Base-by-base conservation (phyloP, 2,888 invertebrate species). In the Tachina fera region DNA sequence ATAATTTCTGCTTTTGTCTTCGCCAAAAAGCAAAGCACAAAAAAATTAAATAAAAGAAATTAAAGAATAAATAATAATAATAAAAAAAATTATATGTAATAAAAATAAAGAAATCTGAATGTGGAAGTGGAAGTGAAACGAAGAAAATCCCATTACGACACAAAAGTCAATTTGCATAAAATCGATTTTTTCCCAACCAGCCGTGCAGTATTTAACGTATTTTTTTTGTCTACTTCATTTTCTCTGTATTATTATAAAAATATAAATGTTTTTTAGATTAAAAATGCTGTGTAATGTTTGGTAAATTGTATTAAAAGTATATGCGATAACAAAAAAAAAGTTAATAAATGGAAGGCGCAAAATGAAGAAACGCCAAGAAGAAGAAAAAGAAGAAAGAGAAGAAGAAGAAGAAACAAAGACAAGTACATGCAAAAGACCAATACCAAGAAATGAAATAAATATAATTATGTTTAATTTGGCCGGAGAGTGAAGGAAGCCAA, bases 141-240 rank as follows among this genome's bases (percentile, higher is more conserved):
- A 76, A 87, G 77, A 60, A 77, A 80, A 67, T 75, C 77, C 78
- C 68, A 87, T 87, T 87, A 88, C 88, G 80, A 88, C 89, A 89
- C 90, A 90, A 87, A 88, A 88, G 90, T 91, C 91, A 91, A 91
- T 91, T 91, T 91, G 91, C 91, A 91, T 91, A 91, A 91, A 91
- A 89, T 91, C 92, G 92, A 91, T 91, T 91, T 91, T 90, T 89
- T 72, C 51, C 63, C 70, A 70, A 71, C 79, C 84, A 76, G 39
- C 58, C 75, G 45, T 78, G 75, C 58, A 81, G 71, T 49, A 65
- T 85, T 85, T 77, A 77, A 80, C 67, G 72, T 77, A 31, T 4
- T 3, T 47, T 76, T 47, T 60, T 41, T 47, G 10, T 13, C 9
- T 31, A 1, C 47, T 60, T 56, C 45, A 16, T 16, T 58, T 67